Evolutionary conservation across 2,888 invertebrate species (phyloP).

Genomic region (Hypena proboscidalis): DNA sequence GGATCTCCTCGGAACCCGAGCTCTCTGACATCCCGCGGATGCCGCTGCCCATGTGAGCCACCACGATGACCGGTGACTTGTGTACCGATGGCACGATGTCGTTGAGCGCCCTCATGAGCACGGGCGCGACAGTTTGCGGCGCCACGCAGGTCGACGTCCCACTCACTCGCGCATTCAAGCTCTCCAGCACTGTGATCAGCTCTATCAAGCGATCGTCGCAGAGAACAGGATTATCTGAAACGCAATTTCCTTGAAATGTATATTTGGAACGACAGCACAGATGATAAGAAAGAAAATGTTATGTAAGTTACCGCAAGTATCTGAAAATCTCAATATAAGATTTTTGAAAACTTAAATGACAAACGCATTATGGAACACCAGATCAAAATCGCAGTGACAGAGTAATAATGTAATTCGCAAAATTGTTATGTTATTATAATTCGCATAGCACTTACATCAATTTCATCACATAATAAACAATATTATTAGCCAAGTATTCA

Average conservation of each 20-base stretch:
- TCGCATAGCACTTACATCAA: too few relatives aligned
- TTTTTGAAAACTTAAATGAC: too few relatives aligned
- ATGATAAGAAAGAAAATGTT: conserved; percentile 2
- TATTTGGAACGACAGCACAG: conserved; percentile 17
- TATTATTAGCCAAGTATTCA: too few relatives aligned
- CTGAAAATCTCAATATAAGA: neutral
- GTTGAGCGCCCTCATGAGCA: conserved; percentile 68
- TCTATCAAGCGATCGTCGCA: conserved; percentile 91
- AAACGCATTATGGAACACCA: too few relatives aligned
- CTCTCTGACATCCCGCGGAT: conserved; percentile 46
- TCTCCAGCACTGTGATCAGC: conserved; percentile 88
- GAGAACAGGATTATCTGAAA: conserved; percentile 92
- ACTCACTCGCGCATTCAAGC: conserved; percentile 89
- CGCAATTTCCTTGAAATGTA: conserved; percentile 27
- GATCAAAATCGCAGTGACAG: too few relatives aligned
- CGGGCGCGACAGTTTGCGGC: conserved; percentile 61
- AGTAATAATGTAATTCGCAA: too few relatives aligned
- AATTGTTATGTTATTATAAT: too few relatives aligned
- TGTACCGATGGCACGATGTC: conserved; percentile 62
- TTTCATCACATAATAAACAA: too few relatives aligned
- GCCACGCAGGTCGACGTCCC: conserved; percentile 87
- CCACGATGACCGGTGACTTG: conserved; percentile 61
- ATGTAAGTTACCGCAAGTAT: conserved; percentile 3
- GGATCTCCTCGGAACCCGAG: conserved; percentile 39
- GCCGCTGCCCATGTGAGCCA: conserved; percentile 57